Conservation (phyloP, 1,140 invertebrate species). For the Xylocopa sonorina region DNA sequence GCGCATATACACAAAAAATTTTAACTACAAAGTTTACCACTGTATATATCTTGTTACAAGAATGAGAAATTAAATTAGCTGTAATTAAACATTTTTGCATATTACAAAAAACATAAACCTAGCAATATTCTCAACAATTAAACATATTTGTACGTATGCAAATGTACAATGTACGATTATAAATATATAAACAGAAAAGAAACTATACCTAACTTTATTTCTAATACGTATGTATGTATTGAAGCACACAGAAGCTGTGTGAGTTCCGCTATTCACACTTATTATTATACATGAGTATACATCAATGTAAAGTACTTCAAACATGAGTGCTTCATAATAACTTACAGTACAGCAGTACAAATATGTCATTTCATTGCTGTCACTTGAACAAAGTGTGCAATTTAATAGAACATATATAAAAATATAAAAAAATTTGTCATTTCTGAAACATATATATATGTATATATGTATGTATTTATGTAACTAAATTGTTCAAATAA, state of each 20-base stretch:
- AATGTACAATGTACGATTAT: constrained; percentile 18
- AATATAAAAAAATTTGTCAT: constrained; percentile 47
- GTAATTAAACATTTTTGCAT: background rate
- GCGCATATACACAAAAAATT: constrained; percentile 12
- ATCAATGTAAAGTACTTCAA: constrained; percentile 13
- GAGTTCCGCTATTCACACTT: background rate
- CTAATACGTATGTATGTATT: constrained; percentile 3
- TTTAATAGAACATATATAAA: constrained; percentile 40
- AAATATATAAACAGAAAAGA: constrained; percentile 11
- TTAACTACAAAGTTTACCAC: constrained; percentile 17
- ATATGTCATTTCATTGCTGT: constrained; percentile 27
- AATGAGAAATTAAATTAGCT: constrained; percentile 12
- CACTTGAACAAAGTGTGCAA: constrained; percentile 13
- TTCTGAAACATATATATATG: constrained; percentile 19
- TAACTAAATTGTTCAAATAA: constrained; percentile 27
- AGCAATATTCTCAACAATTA: constrained; percentile 20
- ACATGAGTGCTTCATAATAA: constrained; percentile 11
- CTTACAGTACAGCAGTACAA: constrained; percentile 7
- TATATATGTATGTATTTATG: no score
- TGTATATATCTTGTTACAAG: constrained; percentile 16
- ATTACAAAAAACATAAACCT: constrained; percentile 33
- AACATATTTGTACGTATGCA: constrained; percentile 30
- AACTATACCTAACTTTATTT: constrained; percentile 3
- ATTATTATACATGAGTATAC: constrained; percentile 36
- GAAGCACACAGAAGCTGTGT: background rate